Evolutionary conservation across 2,888 invertebrate species (phyloP).

Genomic region (Apamea epomidion): DNA sequence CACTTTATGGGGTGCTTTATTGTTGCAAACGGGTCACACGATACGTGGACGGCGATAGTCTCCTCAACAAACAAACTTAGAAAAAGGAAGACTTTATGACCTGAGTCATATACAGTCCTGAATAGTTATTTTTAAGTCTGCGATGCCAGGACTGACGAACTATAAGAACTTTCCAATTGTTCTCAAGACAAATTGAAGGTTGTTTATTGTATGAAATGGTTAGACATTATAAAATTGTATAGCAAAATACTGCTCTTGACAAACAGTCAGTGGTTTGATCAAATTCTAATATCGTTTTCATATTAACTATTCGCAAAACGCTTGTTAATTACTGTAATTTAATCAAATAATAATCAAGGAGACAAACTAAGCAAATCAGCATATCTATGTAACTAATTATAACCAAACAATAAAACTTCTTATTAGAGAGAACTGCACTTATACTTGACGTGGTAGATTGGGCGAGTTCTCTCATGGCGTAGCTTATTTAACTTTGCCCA

Average conservation of each 20-base stretch:
- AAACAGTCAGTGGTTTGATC: neutral
- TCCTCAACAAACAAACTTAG: neutral
- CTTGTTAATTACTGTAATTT: neutral
- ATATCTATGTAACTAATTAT: constrained; percentile 10
- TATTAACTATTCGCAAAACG: neutral
- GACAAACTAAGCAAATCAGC: constrained; percentile 3
- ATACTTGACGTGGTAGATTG: constrained; percentile 68
- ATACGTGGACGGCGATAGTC: no score
- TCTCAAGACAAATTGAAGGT: neutral
- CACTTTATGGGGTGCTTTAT: no score
- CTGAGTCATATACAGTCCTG: neutral
- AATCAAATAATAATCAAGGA: constrained; percentile 10
- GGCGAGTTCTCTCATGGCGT: constrained; percentile 69
- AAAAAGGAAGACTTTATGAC: no score
- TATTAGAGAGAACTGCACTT: constrained; percentile 38
- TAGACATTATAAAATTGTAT: neutral
- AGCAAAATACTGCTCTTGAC: neutral
- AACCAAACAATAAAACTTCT: constrained; percentile 23
- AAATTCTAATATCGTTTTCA: neutral
- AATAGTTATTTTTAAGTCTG: neutral
- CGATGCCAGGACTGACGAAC: neutral
- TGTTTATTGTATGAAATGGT: neutral
- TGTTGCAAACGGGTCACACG: no score
- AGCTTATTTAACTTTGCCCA: constrained; percentile 79
- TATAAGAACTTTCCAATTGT: neutral